Evolutionary conservation across 2,797 vertebrate genomes (phyloP).

Genomic region (Ptychobarbus kaznakovi): DNA sequence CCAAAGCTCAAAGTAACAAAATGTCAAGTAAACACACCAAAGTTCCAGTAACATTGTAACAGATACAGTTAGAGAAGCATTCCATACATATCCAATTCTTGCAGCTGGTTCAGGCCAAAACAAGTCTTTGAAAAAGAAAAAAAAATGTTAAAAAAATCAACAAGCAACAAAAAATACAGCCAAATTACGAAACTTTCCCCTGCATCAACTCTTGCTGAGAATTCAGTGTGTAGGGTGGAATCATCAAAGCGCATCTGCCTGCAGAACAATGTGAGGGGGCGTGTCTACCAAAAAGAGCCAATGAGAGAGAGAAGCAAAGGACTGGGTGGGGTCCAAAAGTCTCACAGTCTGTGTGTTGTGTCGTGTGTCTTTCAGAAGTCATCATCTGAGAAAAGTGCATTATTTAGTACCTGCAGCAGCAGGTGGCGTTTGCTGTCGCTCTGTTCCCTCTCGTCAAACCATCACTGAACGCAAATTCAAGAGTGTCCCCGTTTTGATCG

Average conservation of each 20-base stretch:
- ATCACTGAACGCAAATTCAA: constrained; percentile 41
- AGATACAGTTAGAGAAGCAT: constrained; percentile 16
- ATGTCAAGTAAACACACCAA: background rate
- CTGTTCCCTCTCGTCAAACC: background rate
- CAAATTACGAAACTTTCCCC: constrained; percentile 62
- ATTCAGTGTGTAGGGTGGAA: constrained; percentile 37
- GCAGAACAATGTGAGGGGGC: constrained; percentile 43
- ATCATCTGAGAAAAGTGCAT: constrained; percentile 21
- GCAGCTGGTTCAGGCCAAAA: constrained; percentile 44
- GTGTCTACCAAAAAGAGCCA: constrained; percentile 28
- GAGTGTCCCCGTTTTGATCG: constrained; percentile 37
- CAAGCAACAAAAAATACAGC: constrained; percentile 32
- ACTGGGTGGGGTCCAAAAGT: background rate
- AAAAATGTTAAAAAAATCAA: constrained; percentile 29
- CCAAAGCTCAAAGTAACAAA: background rate
- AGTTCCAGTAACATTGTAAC: constrained; percentile 19
- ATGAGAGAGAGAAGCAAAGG: background rate
- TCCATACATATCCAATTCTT: constrained; percentile 33
- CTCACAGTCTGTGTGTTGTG: background rate
- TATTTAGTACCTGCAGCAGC: constrained; percentile 7
- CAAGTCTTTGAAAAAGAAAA: constrained; percentile 20
- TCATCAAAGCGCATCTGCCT: constrained; percentile 31
- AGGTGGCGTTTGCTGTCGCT: background rate
- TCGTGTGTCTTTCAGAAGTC: background rate
- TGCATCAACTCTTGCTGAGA: constrained; percentile 65